These are phyloP conservation scores for Calliphora vicina DNA, from an alignment of 1,140 invertebrate genomes.

Conservation along the genomic window DNA sequence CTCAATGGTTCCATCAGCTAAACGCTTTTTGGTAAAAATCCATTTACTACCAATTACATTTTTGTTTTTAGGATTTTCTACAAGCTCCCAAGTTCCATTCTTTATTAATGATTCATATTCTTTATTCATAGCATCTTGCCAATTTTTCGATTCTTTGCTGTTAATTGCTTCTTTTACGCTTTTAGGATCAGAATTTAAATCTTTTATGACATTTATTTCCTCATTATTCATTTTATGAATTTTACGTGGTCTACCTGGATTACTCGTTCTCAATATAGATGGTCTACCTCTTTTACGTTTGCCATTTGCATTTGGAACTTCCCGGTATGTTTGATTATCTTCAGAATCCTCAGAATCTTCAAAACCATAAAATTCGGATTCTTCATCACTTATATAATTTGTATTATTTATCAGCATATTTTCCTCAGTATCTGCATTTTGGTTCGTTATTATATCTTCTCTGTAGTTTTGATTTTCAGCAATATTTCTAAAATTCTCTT, in stretches of 20 bases:
- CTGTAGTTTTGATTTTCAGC: background rate
- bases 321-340: too few relatives aligned
- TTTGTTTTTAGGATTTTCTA: conserved; percentile 43
- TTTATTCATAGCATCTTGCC: too few relatives aligned
- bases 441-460: too few relatives aligned
- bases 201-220: background rate
- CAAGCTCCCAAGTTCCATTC: too few relatives aligned
- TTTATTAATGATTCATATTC: too few relatives aligned
- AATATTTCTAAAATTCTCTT: background rate
- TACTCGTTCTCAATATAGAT: background rate
- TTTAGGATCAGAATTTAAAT: background rate
- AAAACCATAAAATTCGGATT: too few relatives aligned
- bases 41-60: conserved; percentile 51
- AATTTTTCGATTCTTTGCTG: too few relatives aligned
- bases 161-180: background rate
- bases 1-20: conserved; percentile 28
- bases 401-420: too few relatives aligned
- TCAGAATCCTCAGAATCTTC: too few relatives aligned
- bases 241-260: background rate
- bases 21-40: conserved; percentile 54
- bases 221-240: background rate
- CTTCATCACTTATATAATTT: too few relatives aligned
- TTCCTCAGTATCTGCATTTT: too few relatives aligned
- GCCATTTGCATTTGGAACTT: background rate
- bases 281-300: conserved; percentile 13